These are phyloP conservation scores for Agelastica alni DNA, from an alignment of 2,888 invertebrate species.

Conservation along the genomic window DNA sequence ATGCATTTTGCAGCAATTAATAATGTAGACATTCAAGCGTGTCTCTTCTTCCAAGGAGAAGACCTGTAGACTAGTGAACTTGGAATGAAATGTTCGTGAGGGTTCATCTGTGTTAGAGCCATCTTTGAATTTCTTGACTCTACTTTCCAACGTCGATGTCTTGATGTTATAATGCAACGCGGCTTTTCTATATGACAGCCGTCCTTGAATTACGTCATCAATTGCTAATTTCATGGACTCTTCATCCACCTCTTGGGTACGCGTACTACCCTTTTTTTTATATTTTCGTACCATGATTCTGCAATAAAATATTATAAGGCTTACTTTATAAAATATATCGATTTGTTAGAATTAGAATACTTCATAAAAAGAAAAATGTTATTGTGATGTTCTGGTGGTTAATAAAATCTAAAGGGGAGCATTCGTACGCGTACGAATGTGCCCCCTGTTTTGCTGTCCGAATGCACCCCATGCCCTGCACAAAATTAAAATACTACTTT, in stretches of 20 bases:
- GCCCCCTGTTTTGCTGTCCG: not conserved
- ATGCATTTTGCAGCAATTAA: slow-evolving; percentile 22
- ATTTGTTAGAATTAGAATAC: too few species aligned
- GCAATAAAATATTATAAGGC: not conserved
- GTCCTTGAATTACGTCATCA: not conserved
- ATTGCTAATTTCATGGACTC: not conserved
- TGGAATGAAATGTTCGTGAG: not conserved
- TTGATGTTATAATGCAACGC: not conserved
- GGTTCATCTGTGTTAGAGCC: too few species aligned
- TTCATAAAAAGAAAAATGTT: not conserved
- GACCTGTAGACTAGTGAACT: not conserved
- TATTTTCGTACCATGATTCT: too few species aligned
- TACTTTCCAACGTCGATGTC: too few species aligned
- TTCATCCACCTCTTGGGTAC: too few species aligned
- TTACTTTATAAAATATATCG: too few species aligned
- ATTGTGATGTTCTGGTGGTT: not conserved
- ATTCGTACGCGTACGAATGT: slow-evolving; percentile 9
- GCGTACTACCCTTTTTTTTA: too few species aligned
- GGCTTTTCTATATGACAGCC: not conserved
- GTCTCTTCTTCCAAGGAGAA: slow-evolving; percentile 12
- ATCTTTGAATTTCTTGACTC: too few species aligned
- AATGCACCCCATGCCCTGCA: slow-evolving; percentile 8
- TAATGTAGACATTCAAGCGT: slow-evolving; percentile 24
- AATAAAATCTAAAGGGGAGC: not conserved
- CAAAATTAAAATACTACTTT: slow-evolving; percentile 8